Evolutionary conservation across 1,140 invertebrate species (phyloP).

Genomic region (Pseudoatta argentina): DNA sequence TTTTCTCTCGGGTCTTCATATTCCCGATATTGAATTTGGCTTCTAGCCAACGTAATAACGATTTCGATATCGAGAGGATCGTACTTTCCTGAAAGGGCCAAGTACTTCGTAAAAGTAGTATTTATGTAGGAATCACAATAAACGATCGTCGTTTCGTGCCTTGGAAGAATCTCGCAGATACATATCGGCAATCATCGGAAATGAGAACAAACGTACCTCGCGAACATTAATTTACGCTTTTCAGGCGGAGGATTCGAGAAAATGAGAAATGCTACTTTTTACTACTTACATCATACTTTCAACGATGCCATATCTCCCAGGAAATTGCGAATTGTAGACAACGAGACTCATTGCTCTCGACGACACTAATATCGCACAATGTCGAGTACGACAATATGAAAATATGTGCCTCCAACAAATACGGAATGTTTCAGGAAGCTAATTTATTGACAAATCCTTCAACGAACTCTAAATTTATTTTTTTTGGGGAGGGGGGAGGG

Average conservation of each 20-base stretch:
- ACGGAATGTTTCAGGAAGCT: background rate
- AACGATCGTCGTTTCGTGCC: background rate
- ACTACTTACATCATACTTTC: background rate
- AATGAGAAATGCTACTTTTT: background rate
- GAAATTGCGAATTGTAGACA: constrained; percentile 29
- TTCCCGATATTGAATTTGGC: constrained; percentile 32
- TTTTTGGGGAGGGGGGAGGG: background rate
- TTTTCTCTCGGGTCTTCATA: background rate
- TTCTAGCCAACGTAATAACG: constrained; percentile 4
- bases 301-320: background rate
- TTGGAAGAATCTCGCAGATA: background rate
- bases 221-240: background rate
- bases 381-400: background rate
- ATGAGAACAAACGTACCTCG: background rate
- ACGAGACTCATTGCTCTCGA: background rate
- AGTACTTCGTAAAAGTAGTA: background rate
- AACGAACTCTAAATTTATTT: constrained; percentile 21
- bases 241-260: background rate
- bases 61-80: constrained; percentile 15
- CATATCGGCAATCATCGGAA: background rate
- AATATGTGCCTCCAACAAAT: background rate
- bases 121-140: background rate
- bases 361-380: constrained; percentile 6
- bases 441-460: constrained; percentile 8
- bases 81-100: background rate